These are phyloP conservation scores for Rhyzopertha dominica DNA, from an alignment of 1,140 invertebrate species.

Conservation along the genomic window DNA sequence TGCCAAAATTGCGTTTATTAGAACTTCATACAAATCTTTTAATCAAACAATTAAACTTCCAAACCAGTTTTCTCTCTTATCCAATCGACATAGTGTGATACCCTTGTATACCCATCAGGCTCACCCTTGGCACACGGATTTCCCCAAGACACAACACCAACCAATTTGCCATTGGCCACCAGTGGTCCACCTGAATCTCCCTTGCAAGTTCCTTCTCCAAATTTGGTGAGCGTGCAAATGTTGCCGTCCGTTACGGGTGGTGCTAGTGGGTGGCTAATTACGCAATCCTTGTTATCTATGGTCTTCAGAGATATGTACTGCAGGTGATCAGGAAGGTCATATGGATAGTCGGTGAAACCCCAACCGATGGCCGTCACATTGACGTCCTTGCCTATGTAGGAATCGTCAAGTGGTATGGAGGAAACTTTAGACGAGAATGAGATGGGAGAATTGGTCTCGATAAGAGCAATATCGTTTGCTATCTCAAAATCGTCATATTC, in stretches of 20 bases:
- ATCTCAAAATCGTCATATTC: slow-evolving; percentile 29
- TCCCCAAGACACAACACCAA: slow-evolving; percentile 49
- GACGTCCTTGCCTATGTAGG: slow-evolving; percentile 30
- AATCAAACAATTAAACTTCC: too few species aligned
- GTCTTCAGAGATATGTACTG: slow-evolving; percentile 47
- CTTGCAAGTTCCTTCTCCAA: slow-evolving; percentile 27
- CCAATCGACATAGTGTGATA: slow-evolving; percentile 33
- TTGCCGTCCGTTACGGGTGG: slow-evolving; percentile 1
- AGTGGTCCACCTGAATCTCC: slow-evolving; percentile 45
- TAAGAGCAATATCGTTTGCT: slow-evolving; percentile 15
- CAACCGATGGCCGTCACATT: slow-evolving; percentile 47
- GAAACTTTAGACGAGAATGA: slow-evolving; percentile 34
- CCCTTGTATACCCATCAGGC: slow-evolving; percentile 63
- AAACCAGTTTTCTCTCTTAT: too few species aligned
- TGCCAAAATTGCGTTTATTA: too few species aligned
- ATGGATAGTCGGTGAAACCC: slow-evolving; percentile 42
- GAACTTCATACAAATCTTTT: too few species aligned
- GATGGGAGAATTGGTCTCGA: slow-evolving; percentile 5
- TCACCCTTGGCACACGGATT: slow-evolving; percentile 50
- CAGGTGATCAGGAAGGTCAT: slow-evolving; percentile 40
- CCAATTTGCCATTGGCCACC: slow-evolving; percentile 27
- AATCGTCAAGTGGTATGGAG: slow-evolving; percentile 37
- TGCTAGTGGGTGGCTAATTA: neutral
- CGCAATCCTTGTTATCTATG: too few species aligned
- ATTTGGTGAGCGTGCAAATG: neutral